Conservation (phyloP, 2,797 vertebrate species). For the Busarellus nigricollis region DNA sequence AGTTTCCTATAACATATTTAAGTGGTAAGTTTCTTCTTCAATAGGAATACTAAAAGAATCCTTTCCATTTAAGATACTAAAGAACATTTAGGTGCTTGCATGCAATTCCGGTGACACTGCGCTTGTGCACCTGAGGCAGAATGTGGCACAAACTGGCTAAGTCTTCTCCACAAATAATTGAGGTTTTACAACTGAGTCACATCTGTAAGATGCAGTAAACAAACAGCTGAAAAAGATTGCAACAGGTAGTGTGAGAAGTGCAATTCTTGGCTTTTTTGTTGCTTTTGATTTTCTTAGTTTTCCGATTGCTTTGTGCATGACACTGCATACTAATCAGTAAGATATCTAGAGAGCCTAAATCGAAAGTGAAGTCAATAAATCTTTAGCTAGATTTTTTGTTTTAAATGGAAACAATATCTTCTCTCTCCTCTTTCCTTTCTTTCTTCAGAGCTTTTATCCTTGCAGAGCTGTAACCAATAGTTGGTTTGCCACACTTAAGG, state of each 20-base stretch:
- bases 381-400: not conserved
- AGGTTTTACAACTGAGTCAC: not conserved
- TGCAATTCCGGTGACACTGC: not conserved
- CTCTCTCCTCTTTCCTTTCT: not conserved
- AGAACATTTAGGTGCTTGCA: not conserved
- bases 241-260: not conserved
- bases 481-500: not conserved
- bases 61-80: slow-evolving; percentile 1
- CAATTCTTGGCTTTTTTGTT: not conserved
- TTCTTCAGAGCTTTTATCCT: not conserved
- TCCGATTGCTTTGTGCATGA: not conserved
- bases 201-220: slow-evolving; percentile 2
- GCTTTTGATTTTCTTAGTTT: not conserved
- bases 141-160: not conserved
- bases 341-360: not conserved
- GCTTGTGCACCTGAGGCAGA: not conserved
- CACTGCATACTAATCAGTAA: not conserved
- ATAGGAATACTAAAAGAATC: not conserved
- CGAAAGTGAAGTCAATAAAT: not conserved
- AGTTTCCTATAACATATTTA: not conserved
- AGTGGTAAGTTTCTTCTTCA: not conserved
- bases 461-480: not conserved
- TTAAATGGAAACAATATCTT: not conserved
- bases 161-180: not conserved
- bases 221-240: not conserved